phyloP scores from a whole-genome alignment of 2,797 vertebrate genomes.

The Rallus crepitans region DNA sequence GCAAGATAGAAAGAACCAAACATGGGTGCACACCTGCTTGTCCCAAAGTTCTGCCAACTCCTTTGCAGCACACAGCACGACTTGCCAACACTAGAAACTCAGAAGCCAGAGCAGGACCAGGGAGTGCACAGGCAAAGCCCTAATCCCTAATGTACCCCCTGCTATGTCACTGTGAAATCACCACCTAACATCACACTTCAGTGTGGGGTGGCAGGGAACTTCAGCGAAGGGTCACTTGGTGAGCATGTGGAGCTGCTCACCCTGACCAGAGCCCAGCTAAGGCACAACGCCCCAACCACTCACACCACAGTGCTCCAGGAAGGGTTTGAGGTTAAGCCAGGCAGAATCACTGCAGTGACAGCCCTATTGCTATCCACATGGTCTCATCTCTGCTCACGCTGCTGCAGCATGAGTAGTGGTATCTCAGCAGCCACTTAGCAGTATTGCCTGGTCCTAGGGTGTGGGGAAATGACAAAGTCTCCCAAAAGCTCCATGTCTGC shows the following conservation, averaged over 20 bases:
- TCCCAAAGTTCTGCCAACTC: background rate
- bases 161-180: background rate
- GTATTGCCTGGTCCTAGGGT: background rate
- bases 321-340: background rate
- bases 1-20: background rate
- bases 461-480: background rate
- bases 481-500: background rate
- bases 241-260: background rate
- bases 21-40: no score
- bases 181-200: background rate
- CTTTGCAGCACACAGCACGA: background rate
- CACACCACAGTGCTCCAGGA: background rate
- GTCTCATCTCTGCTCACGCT: background rate
- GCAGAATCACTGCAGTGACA: background rate
- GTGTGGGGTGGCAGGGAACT: background rate
- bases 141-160: fast-evolving
- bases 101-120: background rate
- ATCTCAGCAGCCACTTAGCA: background rate
- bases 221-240: fast-evolving
- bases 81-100: fast-evolving
- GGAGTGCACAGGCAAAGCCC: background rate
- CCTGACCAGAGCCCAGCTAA: background rate
- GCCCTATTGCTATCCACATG: background rate
- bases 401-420: fast-evolving
- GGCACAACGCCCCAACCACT: fast-evolving